phyloP scores from a whole-genome alignment of 2,797 vertebrate species.

The Sandelia bainsii region DNA sequence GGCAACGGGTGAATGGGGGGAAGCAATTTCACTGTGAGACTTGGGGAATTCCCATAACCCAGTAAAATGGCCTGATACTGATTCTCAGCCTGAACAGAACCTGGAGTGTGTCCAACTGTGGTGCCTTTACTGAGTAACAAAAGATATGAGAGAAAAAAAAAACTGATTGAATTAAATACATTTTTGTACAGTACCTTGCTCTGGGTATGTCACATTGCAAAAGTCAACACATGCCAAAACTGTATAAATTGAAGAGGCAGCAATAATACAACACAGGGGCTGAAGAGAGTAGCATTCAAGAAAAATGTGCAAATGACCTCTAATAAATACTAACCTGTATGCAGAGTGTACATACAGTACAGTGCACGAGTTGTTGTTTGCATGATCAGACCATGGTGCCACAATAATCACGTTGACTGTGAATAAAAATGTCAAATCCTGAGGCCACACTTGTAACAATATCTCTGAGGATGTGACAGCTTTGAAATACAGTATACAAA shows the following conservation, averaged over 20 bases:
- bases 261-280: neutral
- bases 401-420: constrained; percentile 16
- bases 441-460: constrained; percentile 10
- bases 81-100: constrained; percentile 76
- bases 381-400: constrained; percentile 11
- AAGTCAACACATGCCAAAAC: constrained; percentile 13
- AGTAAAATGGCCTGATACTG: constrained; percentile 81
- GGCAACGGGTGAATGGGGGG: constrained; percentile 79
- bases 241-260: constrained; percentile 7
- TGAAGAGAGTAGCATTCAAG: neutral
- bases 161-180: constrained; percentile 20
- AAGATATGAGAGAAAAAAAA: constrained; percentile 12
- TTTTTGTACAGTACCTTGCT: constrained; percentile 30
- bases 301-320: neutral
- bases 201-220: neutral
- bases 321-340: neutral
- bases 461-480: constrained; percentile 21
- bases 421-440: constrained; percentile 12
- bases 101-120: constrained; percentile 77
- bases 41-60: constrained; percentile 88
- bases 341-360: neutral
- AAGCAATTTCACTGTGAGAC: constrained; percentile 82
- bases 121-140: constrained; percentile 42
- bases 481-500: constrained; percentile 39
- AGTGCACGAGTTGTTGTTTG: constrained; percentile 16